These are phyloP conservation scores for Chlamydotis undulata DNA, from an alignment of 2,113 vertebrate genomes.

Conservation along the genomic window DNA sequence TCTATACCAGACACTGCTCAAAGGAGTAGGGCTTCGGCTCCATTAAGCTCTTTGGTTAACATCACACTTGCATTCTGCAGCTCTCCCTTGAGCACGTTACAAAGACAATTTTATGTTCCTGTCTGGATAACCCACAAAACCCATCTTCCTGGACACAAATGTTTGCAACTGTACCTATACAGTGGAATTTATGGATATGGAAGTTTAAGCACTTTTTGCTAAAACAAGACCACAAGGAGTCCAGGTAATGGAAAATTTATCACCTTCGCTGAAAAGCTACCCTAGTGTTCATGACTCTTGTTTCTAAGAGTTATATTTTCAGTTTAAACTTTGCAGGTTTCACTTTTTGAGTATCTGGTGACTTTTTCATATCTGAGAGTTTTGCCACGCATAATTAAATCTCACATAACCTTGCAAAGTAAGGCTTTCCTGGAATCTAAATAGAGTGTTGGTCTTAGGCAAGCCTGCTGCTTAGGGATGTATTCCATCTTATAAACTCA, in stretches of 20 bases:
- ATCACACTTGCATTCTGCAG: not conserved
- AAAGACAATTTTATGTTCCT: not conserved
- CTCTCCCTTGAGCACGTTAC: not conserved
- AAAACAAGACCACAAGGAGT: not conserved
- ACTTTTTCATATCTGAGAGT: not conserved
- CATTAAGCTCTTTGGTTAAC: not conserved
- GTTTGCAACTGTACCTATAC: not conserved
- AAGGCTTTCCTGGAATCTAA: not conserved
- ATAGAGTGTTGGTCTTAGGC: not conserved
- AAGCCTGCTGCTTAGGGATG: not conserved
- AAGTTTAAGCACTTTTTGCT: slow-evolving; percentile 12
- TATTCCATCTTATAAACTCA: not conserved
- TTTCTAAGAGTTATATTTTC: not conserved
- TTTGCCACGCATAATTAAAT: not conserved
- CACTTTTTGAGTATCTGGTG: not conserved
- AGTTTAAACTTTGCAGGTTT: not conserved
- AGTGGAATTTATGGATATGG: slow-evolving; percentile 14
- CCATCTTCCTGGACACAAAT: not conserved
- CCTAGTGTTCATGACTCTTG: not conserved
- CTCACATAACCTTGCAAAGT: not conserved
- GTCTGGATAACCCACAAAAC: not conserved
- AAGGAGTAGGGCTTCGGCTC: not conserved
- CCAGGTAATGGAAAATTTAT: not conserved
- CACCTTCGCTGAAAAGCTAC: not conserved
- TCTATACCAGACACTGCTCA: not conserved